Conservation (phyloP, 2,888 invertebrate species). For the Ametastegia equiseti region DNA sequence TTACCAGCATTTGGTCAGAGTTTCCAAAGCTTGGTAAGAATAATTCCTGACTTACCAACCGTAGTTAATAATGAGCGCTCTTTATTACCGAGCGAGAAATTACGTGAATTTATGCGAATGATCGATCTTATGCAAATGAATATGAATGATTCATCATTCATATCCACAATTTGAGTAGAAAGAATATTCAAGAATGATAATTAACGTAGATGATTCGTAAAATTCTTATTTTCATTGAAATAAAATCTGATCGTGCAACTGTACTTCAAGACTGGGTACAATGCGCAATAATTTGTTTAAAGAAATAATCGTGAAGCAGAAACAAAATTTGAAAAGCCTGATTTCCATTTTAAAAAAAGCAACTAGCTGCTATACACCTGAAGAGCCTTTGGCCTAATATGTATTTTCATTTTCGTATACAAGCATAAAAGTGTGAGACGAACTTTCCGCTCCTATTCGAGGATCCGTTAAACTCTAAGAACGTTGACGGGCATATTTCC, state of each 20-base stretch:
- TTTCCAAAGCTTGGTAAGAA: not conserved
- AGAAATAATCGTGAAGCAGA: not conserved
- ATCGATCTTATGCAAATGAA: too few relatives aligned
- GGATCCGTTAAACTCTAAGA: not conserved
- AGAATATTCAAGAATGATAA: too few relatives aligned
- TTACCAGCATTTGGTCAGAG: not conserved
- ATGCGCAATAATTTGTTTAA: not conserved
- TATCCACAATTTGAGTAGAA: too few relatives aligned
- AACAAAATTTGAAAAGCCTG: not conserved
- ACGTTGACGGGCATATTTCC: conserved; percentile 7
- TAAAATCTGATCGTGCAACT: too few relatives aligned
- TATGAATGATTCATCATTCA: too few relatives aligned
- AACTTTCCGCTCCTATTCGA: not conserved
- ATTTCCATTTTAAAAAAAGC: not conserved
- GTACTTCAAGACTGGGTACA: too few relatives aligned
- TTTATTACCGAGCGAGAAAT: conserved; percentile 3
- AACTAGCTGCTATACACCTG: not conserved
- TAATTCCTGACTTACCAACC: not conserved
- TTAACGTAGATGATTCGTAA: too few relatives aligned
- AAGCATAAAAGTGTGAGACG: not conserved
- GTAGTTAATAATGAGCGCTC: not conserved
- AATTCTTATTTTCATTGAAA: too few relatives aligned
- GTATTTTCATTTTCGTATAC: not conserved
- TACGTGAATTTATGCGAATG: not conserved
- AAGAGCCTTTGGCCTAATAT: not conserved